These are phyloP conservation scores for Sciurus vulgaris DNA, from an alignment of 2,797 vertebrate genomes.

Conservation along the genomic window DNA sequence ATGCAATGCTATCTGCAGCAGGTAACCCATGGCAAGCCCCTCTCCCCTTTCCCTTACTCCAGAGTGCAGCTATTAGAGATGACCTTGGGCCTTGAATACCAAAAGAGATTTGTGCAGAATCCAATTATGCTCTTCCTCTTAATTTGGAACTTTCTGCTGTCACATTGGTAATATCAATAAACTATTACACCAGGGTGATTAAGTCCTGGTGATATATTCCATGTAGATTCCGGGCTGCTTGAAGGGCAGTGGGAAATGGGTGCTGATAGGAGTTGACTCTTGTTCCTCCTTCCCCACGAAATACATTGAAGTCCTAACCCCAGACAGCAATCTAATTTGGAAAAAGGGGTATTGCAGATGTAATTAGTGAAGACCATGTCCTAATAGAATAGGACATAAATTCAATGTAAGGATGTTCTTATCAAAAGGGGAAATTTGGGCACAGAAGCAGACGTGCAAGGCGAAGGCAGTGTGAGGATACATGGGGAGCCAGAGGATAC, in stretches of 20 bases:
- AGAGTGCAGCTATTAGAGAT: background rate
- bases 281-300: background rate
- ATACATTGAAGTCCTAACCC: background rate
- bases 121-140: background rate
- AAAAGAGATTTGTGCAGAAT: background rate
- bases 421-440: background rate
- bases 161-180: background rate
- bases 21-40: background rate
- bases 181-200: background rate
- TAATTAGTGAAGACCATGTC: background rate
- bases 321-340: background rate
- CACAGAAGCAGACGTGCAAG: background rate
- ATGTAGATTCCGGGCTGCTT: background rate
- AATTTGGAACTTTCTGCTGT: background rate
- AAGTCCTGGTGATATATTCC: background rate
- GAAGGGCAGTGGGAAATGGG: background rate
- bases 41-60: background rate
- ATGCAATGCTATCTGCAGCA: rapidly evolving
- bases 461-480: background rate
- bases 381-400: background rate
- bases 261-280: background rate
- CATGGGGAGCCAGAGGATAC: no score
- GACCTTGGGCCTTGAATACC: background rate
- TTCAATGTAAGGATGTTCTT: background rate
- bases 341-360: background rate